Base-by-base conservation (phyloP, 1,140 invertebrate species). In the Physella acuta region DNA sequence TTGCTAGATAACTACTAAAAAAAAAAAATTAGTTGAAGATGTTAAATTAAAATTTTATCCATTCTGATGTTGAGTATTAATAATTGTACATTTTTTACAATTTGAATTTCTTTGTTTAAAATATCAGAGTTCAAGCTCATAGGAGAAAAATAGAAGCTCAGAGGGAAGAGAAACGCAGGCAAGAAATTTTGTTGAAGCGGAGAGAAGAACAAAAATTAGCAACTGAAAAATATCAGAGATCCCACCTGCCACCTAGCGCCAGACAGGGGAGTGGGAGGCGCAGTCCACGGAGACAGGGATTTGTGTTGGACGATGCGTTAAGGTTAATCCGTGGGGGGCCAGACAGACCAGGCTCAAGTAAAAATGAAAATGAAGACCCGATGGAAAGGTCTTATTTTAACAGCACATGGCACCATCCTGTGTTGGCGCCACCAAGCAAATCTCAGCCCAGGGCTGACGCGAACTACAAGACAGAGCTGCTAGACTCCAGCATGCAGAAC, bases 221-320 rank as follows among this genome's bases (percentile, higher is more conserved):
- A 14, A 82, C 81, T 51, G 81, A 82, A 69, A 77, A 75, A 62
- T 82, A 77, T 68, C 81, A 82, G 58, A 44, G 80, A 39, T 75
- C 71, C 11, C 73, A 75, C 53, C 31, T 77, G 24, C 68, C 58
- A 17, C 75, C 51, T 34, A 73, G 72, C 26, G 49, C 71, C 5
- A 31, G 68, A 28, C 71, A 68, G 26, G 11, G 36, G 24, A 71
- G 56, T 39, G 36, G 62, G 5, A 55, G 66, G 44, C 30, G 55
- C 30, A 34, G 55, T 24, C 36, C 64, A 52, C 26, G 39, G 39
- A 44, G 52, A 66, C 61, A 52, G 49, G 49, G 34, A 44, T 56
- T 34, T 39, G 67, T n/a, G 2, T 31, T 78, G 16, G 78, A 79
- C 11, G 75, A 78, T 20, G 73, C 75, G 1, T 61, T 79, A 39